Evolutionary conservation across 2,888 invertebrate species (phyloP).

Genomic region (Dolichopus griseipennis): DNA sequence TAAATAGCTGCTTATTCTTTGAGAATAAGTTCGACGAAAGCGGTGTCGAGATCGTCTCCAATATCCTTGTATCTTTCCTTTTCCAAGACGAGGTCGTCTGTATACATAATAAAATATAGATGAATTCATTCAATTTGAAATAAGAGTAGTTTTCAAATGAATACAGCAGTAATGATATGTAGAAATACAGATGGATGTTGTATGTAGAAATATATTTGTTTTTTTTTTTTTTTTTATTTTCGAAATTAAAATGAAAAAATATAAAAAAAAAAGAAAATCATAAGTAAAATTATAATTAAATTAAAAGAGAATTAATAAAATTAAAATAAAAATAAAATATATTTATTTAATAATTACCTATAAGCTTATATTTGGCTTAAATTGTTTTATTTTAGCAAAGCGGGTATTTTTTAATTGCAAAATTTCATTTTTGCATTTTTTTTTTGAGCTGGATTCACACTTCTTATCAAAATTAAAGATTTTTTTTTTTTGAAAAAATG

Average conservation of each 20-base stretch:
- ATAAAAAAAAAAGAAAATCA: slow-evolving; percentile 21
- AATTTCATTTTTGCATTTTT: neutral
- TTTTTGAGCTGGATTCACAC: neutral
- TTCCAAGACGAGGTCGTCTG: slow-evolving; percentile 91
- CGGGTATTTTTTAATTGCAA: neutral
- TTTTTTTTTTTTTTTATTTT: slow-evolving; percentile 14
- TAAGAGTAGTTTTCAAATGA: neutral
- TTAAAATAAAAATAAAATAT: slow-evolving; percentile 15
- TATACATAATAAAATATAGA: slow-evolving; percentile 16
- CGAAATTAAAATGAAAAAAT: slow-evolving; percentile 23
- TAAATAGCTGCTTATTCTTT: slow-evolving; percentile 48
- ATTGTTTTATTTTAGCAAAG: neutral
- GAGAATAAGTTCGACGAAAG: slow-evolving; percentile 89
- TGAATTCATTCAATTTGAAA: slow-evolving; percentile 7
- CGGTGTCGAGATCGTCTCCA: slow-evolving; percentile 99
- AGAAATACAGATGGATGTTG: no score
- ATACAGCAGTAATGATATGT: no score
- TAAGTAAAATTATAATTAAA: neutral
- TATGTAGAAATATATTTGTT: neutral
- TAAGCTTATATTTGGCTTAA: neutral
- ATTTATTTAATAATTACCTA: neutral
- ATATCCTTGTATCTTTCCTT: slow-evolving; percentile 99
- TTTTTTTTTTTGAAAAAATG: no score
- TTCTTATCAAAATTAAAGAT: neutral
- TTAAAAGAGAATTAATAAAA: slow-evolving; percentile 14